A percentile compares a stretch with the other conserved stretches of the same genome.
These are phyloP conservation scores for Marasmarcha lunaedactyla DNA, from an alignment of 2,888 invertebrate genomes.

Conservation along the genomic window DNA sequence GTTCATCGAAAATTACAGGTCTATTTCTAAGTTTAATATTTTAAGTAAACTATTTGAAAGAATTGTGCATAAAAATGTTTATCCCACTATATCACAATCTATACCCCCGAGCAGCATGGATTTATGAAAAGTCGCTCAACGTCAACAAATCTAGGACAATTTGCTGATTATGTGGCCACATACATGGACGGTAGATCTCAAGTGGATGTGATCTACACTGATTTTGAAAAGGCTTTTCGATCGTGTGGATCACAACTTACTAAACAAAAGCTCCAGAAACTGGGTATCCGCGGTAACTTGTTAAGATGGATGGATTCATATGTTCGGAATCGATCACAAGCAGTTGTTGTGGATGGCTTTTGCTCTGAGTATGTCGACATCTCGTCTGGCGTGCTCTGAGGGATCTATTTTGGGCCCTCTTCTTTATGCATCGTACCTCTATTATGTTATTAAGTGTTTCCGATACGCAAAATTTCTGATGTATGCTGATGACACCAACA, in stretches of 20 bases:
- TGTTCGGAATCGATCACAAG: too few relatives aligned
- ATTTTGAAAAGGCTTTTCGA: slow-evolving; percentile 19
- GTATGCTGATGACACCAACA: slow-evolving; percentile 4
- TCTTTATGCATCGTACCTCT: neutral
- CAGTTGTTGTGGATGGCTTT: neutral
- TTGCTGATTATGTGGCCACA: neutral
- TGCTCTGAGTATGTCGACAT: neutral
- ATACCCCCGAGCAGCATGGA: slow-evolving; percentile 3
- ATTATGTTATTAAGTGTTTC: neutral
- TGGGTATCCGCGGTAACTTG: too few relatives aligned
- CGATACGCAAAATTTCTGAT: neutral
- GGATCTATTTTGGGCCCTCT: too few relatives aligned
- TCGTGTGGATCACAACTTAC: too few relatives aligned
- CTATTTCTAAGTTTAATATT: slow-evolving; percentile 5
- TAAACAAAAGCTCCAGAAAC: too few relatives aligned
- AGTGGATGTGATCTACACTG: too few relatives aligned
- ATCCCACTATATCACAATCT: neutral
- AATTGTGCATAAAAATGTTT: slow-evolving; percentile 1
- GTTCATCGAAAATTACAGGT: slow-evolving; percentile 5
- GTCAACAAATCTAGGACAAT: neutral
- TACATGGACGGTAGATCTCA: neutral
- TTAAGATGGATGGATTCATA: too few relatives aligned
- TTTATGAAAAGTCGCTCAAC: too few relatives aligned
- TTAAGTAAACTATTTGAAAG: slow-evolving; percentile 4
- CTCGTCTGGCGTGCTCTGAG: slow-evolving; percentile 1